Percentiles rank a stretch among this genome's conserved stretches.
These are phyloP conservation scores for Drosophila varians DNA, from an alignment of 1,140 invertebrate species.

Conservation along the genomic window DNA sequence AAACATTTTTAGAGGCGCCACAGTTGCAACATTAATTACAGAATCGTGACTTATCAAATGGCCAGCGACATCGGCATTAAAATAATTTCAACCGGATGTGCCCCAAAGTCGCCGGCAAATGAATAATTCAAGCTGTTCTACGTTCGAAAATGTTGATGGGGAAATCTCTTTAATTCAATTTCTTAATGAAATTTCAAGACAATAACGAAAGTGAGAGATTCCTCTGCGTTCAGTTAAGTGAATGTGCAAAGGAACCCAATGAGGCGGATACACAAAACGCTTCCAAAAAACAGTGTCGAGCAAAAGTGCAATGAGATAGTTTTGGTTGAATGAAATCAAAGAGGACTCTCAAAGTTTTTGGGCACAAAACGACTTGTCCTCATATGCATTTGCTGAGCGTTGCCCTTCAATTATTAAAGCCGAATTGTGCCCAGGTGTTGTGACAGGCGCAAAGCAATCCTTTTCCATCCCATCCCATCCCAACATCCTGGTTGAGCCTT, in stretches of 20 bases:
- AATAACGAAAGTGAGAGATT: conserved; percentile 27
- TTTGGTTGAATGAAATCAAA: conserved; percentile 16
- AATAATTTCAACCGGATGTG: conserved; percentile 2
- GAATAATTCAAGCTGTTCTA: conserved; percentile 13
- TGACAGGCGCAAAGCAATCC: conserved; percentile 32
- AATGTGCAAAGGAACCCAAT: conserved; percentile 21
- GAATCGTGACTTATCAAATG: conserved; percentile 47
- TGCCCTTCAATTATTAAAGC: conserved; percentile 50
- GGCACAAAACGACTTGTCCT: background rate
- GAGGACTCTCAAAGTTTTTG: conserved; percentile 6
- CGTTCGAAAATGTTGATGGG: background rate
- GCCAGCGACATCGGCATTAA: conserved; percentile 8
- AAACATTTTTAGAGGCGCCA: conserved; percentile 34
- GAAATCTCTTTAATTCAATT: conserved; percentile 36
- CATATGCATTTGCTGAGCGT: conserved; percentile 30
- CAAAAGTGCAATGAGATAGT: conserved; percentile 18
- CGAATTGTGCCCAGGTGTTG: conserved; percentile 44
- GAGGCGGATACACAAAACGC: conserved; percentile 16
- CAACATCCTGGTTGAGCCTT: conserved; percentile 14
- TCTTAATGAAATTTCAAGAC: conserved; percentile 17
- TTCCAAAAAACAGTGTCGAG: conserved; percentile 1
- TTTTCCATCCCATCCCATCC: conserved; percentile 9
- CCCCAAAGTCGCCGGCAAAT: conserved; percentile 23
- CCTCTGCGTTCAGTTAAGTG: conserved; percentile 12
- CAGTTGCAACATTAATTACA: conserved; percentile 45